Conservation (phyloP, 2,888 invertebrate genomes). For the Xestoiulus laeticollis region DNA sequence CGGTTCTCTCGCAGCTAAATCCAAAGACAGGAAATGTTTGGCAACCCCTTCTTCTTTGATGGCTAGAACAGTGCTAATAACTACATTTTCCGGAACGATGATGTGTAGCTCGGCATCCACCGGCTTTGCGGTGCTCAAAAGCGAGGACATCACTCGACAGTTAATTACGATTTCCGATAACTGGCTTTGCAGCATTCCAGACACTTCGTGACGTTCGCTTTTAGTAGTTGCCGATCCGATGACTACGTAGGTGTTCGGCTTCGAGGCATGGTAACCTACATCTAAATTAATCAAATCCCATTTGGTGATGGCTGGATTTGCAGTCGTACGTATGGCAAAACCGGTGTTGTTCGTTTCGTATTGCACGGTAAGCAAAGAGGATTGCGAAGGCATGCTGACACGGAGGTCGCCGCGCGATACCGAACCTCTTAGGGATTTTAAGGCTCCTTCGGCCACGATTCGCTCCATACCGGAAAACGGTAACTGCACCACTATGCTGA, state of each 20-base stretch:
- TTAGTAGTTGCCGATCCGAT: not conserved
- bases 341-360: constrained; percentile 22
- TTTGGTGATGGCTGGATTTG: not conserved
- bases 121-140: not conserved
- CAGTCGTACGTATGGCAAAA: not conserved
- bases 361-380: not conserved
- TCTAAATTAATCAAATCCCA: not conserved
- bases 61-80: not conserved
- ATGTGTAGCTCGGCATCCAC: not conserved
- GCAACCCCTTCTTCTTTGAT: not conserved
- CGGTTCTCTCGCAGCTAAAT: not conserved
- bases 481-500: not conserved
- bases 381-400: not conserved
- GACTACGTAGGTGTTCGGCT: not conserved
- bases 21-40: not conserved
- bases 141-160: not conserved
- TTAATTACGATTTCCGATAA: not conserved
- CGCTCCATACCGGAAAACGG: not conserved
- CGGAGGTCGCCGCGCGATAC: not conserved
- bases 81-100: not conserved
- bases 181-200: not conserved
- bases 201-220: not conserved
- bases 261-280: not conserved
- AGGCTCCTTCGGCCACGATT: not conserved
- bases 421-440: not conserved